These are phyloP conservation scores for Hemistola chrysoprasaria DNA, from an alignment of 2,888 invertebrate species.

Conservation along the genomic window DNA sequence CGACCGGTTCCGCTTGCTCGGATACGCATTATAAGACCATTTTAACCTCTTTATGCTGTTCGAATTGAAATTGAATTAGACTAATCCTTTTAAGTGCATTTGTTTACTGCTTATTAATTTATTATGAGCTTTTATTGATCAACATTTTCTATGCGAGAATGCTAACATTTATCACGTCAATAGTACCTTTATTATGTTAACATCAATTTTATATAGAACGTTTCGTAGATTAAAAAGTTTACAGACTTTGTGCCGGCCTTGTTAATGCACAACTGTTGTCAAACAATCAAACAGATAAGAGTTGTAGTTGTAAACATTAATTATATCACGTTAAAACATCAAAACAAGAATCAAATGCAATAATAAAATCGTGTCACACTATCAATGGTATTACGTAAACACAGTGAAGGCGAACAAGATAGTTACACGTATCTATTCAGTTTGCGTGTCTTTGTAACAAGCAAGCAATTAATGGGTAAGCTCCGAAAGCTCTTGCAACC, in stretches of 20 bases:
- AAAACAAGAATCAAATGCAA: constrained; percentile 4
- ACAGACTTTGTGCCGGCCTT: no score
- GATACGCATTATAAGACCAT: constrained; percentile 52
- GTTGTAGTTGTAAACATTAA: no score
- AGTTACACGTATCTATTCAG: constrained; percentile 26
- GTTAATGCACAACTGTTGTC: no score
- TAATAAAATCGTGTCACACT: constrained; percentile 13
- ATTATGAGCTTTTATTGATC: constrained; percentile 10
- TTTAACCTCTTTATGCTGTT: constrained; percentile 55
- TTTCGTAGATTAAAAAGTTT: no score
- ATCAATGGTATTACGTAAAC: constrained; percentile 16
- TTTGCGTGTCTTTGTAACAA: constrained; percentile 28
- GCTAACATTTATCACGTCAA: no score
- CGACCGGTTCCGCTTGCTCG: constrained; percentile 53
- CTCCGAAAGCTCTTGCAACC: constrained; percentile 51
- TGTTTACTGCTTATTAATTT: constrained; percentile 21
- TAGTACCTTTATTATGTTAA: no score
- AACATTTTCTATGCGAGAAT: no score
- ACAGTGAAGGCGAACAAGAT: constrained; percentile 24
- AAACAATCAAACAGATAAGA: no score
- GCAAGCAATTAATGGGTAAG: constrained; percentile 51
- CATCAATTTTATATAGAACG: no score
- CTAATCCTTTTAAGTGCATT: constrained; percentile 36
- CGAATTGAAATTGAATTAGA: constrained; percentile 56
- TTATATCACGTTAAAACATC: constrained; percentile 1